Base-by-base conservation (phyloP, 2,888 invertebrate species). In the Diarsia mendica region DNA sequence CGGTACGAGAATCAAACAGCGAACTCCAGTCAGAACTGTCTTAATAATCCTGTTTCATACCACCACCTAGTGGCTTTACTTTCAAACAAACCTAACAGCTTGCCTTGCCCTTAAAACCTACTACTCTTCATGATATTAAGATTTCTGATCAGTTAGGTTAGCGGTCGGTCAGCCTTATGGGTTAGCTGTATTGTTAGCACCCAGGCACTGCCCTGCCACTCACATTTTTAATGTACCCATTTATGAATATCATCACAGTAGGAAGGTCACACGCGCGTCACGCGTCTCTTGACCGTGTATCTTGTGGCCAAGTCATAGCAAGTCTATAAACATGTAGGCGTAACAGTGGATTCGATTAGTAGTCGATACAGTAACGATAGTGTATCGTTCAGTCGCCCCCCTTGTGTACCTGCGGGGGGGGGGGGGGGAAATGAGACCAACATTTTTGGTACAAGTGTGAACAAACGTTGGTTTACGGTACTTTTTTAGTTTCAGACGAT, bases 281-380 rank as follows among this genome's bases (percentile, higher is more conserved):
- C 15, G 33, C 20, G 9, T 61, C 44, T 6, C 9, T 15, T 15
- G 44, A n/a, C 3, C 44, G 63, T 15, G 13, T 44, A 44, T 8
- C 0, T 44, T 3, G n/a, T 63, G 63, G 44, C 15, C 63, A 15
- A 23, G n/a, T n/a, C 13, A 8, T 63, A 63, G 3, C n/a, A 44
- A 44, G 1, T 9, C n/a, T 15, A 73, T 63, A 33, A 18, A 55
- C 63, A 28, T 15, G 48, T 61, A 64, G 67, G 46, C 46, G 55
- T 70, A 67, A 69, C 86, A 87, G 79, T 83, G 79, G 85, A 87
- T 91, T 91, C 89, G 87, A 91, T 91, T 89, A 91, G 90, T 79
- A 85, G 87, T 78, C 87, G 88, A 85, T 85, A 84, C 86, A 73
- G 81, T 75, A 75, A 68, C 75, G 67, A 60, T 74, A 77, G 79